phyloP scores from a whole-genome alignment of 2,113 vertebrate genomes.

The Vidua macroura region DNA sequence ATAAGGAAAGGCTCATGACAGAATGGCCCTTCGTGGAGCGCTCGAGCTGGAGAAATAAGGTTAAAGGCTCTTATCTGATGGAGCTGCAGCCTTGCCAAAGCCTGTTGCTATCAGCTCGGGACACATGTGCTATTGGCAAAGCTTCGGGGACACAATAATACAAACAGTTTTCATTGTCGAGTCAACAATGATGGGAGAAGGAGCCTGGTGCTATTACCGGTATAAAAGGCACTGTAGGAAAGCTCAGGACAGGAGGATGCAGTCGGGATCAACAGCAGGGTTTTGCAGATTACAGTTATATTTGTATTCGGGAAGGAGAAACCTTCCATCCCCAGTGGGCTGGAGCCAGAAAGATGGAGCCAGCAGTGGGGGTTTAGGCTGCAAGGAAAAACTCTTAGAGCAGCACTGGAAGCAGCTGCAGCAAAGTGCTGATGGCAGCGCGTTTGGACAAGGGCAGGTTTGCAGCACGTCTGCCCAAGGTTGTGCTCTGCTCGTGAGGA shows the following conservation, averaged over 20 bases:
- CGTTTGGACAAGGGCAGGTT: not conserved
- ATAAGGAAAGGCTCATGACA: not conserved
- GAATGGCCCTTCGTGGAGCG: not conserved
- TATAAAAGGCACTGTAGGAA: slow-evolving; percentile 44
- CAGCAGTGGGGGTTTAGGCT: not conserved
- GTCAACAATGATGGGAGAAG: slow-evolving; percentile 71
- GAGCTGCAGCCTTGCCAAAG: slow-evolving; percentile 67
- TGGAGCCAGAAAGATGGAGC: slow-evolving; percentile 47
- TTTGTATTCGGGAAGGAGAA: slow-evolving; percentile 58
- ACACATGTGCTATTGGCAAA: slow-evolving; percentile 80
- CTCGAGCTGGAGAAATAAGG: slow-evolving; percentile 44
- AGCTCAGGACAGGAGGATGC: slow-evolving; percentile 60
- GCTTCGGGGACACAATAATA: slow-evolving; percentile 72
- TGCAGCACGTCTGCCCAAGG: not conserved
- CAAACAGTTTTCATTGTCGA: slow-evolving; percentile 71
- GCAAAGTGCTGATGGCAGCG: slow-evolving; percentile 32
- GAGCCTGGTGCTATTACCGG: slow-evolving; percentile 54
- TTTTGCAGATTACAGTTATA: slow-evolving; percentile 36
- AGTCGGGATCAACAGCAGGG: slow-evolving; percentile 41
- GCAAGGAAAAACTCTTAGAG: not conserved
- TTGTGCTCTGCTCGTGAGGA: not conserved
- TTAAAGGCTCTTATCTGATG: slow-evolving; percentile 69
- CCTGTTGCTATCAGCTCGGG: slow-evolving; percentile 81
- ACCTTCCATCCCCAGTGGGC: slow-evolving; percentile 28
- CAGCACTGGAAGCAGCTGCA: slow-evolving; percentile 17